A percentile compares a stretch with the other conserved stretches of the same genome.
These are phyloP conservation scores for Trachelus troglodyta DNA, from an alignment of 2,888 invertebrate genomes.

Conservation along the genomic window DNA sequence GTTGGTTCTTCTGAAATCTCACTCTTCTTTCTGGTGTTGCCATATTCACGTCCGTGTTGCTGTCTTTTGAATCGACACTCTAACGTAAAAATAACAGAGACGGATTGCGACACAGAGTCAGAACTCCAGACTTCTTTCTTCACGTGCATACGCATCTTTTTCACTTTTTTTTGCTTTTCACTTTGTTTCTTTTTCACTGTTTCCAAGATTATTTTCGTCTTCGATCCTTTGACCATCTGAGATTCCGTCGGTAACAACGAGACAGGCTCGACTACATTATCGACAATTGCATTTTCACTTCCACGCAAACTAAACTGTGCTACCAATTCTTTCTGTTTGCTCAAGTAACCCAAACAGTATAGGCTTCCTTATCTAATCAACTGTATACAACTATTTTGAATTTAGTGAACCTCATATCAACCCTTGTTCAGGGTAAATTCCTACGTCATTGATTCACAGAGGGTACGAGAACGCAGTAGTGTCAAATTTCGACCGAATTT, in stretches of 20 bases:
- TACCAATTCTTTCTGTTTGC: background rate
- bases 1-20: background rate
- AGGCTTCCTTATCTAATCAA: background rate
- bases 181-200: background rate
- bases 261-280: background rate
- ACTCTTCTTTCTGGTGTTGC: background rate
- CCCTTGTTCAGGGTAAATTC: background rate
- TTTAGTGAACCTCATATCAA: background rate
- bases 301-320: background rate
- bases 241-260: background rate
- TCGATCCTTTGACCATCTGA: background rate
- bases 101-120: background rate
- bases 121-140: background rate
- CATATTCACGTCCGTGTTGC: background rate
- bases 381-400: background rate
- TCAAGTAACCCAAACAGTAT: background rate
- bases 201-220: background rate
- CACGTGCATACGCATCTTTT: background rate
- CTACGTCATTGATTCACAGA: background rate
- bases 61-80: background rate
- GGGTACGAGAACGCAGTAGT: background rate
- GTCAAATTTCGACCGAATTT: background rate
- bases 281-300: background rate
- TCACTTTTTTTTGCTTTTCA: background rate
- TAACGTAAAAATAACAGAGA: background rate